These are phyloP conservation scores for Dinoponera quadriceps DNA, from an alignment of 1,140 invertebrate genomes.

Conservation along the genomic window DNA sequence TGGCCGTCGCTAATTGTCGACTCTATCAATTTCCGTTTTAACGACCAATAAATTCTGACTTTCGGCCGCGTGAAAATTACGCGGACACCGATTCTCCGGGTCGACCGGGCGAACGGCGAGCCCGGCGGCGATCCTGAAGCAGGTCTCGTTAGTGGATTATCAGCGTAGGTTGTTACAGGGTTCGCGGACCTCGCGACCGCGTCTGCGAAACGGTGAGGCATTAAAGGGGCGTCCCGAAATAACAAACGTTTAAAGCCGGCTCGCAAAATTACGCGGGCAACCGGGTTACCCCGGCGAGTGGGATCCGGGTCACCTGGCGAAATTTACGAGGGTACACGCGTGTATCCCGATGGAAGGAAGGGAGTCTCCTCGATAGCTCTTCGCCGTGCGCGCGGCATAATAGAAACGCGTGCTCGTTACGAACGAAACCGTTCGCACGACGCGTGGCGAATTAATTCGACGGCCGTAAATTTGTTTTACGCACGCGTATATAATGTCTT, in stretches of 20 bases:
- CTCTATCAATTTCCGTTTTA: no score
- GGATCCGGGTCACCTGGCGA: constrained; percentile 42
- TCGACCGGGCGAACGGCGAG: no score
- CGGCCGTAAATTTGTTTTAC: constrained; percentile 39
- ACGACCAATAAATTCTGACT: no score
- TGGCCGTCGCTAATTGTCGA: no score
- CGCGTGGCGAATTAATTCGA: constrained; percentile 42
- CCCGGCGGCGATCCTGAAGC: constrained; percentile 3
- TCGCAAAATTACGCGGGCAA: constrained; percentile 48
- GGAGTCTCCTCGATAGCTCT: background rate
- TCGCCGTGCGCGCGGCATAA: background rate
- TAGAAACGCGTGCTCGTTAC: constrained; percentile 2
- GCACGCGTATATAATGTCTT: constrained; percentile 20
- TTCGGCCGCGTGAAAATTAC: background rate
- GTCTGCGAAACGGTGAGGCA: background rate
- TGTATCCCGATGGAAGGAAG: background rate
- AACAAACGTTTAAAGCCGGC: constrained; percentile 43
- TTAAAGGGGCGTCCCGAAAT: constrained; percentile 41
- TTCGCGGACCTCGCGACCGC: background rate
- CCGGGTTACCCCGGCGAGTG: constrained; percentile 43
- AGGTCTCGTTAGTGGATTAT: constrained; percentile 12
- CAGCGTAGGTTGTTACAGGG: background rate
- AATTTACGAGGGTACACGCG: constrained; percentile 57
- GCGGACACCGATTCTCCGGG: background rate
- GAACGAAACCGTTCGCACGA: constrained; percentile 12